Percentiles rank a stretch among this genome's conserved stretches.
phyloP scores from a whole-genome alignment of 2,113 vertebrate genomes.

The Acrocephalus kingi region DNA sequence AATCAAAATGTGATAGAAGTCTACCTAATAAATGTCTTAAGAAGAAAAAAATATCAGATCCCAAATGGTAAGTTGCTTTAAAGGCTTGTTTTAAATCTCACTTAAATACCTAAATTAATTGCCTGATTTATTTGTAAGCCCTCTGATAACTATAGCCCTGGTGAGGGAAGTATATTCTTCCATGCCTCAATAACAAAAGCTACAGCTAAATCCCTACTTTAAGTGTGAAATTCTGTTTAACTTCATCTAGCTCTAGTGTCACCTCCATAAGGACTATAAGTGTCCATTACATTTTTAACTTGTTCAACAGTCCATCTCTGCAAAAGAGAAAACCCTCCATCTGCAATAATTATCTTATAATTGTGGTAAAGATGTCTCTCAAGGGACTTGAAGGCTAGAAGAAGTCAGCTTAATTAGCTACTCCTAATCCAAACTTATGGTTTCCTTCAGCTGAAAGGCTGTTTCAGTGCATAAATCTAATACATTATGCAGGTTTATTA shows the following conservation, averaged over 20 bases:
- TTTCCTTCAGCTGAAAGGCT: slow-evolving; percentile 46
- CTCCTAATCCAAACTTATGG: slow-evolving; percentile 31
- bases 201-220: background rate
- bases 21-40: background rate
- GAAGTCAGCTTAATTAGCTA: slow-evolving; percentile 29
- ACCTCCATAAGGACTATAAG: background rate
- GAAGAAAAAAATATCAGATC: background rate
- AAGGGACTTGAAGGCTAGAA: background rate
- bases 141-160: background rate
- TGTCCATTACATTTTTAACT: background rate
- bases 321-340: slow-evolving; percentile 6
- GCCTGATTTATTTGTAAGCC: background rate
- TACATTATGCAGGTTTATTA: slow-evolving; percentile 10
- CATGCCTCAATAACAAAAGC: background rate
- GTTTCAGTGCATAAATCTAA: slow-evolving; percentile 25
- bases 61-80: background rate
- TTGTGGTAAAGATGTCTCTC: background rate
- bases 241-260: background rate
- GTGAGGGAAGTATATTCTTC: background rate
- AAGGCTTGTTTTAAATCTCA: background rate
- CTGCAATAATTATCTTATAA: slow-evolving; percentile 8
- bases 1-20: background rate
- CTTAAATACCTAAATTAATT: background rate
- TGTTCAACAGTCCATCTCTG: background rate
- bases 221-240: background rate